Evolutionary conservation across 2,797 vertebrate species (phyloP), one percentile per base, ranked within the genome.

Genomic region (Esox lucius): DNA sequence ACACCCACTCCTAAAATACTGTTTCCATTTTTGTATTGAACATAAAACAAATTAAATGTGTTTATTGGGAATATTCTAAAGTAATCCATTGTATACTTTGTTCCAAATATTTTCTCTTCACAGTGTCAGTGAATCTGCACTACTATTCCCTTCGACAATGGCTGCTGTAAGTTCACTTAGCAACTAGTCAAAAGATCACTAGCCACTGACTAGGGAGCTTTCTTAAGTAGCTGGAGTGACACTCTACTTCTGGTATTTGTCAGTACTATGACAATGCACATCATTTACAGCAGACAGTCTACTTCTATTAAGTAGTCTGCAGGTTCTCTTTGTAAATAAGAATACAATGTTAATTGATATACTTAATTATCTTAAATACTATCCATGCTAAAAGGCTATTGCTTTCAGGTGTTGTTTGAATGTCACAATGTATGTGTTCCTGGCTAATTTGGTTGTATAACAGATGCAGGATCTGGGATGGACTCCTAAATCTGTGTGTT

Each of bases 161-260:
- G 92, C 92, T 82, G 87, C 92, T 74, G 94, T 95, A 87, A 94
- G 94, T 95, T 15, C 16, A 22, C 35, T 73, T 35, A 68, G 15
- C 31, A 73, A 76, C 70, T 62, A 28, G 65, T 71, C 31, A 35
- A 72, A 8, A 68, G 28, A 62, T 64, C 39, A 61, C 22, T 22
- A 35, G 62, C 19, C n/a, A 68, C 39, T 17, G 22, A 61, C 56
- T 61, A 61, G 11, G 22, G n/a, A 61, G 26, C 22, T 61, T 61
- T 26, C 56, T 26, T 61, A 61, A 61, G 11, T 26, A 24, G 22
- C 56, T 24, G 24, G 11, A 61, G 22, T 24, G 22, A 24, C 22
- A 61, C 11, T 24, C 22, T 61, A 24, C 22, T 24, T 61, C 22
- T 61, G 22, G 56, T 19, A 46, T 61, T 61, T 24, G 22, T n/a